phyloP scores from a whole-genome alignment of 2,888 invertebrate species.

The Branchinecta sandiegonensis region DNA sequence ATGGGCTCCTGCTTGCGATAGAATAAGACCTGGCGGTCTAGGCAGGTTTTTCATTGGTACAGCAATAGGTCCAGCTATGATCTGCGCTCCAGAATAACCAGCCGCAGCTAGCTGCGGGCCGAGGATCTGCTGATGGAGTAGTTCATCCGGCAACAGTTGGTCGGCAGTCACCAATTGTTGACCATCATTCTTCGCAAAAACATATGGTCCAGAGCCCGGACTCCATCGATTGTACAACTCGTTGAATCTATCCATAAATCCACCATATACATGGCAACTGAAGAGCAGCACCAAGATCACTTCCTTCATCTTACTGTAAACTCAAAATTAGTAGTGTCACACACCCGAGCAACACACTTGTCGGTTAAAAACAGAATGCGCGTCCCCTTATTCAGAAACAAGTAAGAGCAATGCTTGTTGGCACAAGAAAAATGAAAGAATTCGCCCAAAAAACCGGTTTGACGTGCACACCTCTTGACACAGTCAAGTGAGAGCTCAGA shows the following conservation, averaged over 20 bases:
- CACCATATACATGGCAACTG: not conserved
- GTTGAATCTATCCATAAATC: conserved; percentile 10
- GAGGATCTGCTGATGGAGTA: conserved; percentile 23
- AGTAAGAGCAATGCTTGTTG: too few relatives aligned
- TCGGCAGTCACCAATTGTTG: not conserved
- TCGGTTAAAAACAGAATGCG: too few relatives aligned
- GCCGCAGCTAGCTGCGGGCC: conserved; percentile 23
- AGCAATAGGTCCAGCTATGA: conserved; percentile 23
- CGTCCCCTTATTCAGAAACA: too few relatives aligned
- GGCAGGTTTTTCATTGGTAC: conserved; percentile 22
- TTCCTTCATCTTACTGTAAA: not conserved
- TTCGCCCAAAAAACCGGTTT: too few relatives aligned
- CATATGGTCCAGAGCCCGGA: not conserved
- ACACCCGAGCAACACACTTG: too few relatives aligned
- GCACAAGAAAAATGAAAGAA: too few relatives aligned
- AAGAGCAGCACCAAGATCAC: not conserved
- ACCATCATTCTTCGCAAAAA: not conserved
- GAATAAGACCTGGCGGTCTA: conserved; percentile 13
- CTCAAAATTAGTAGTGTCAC: not conserved
- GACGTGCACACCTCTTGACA: too few relatives aligned
- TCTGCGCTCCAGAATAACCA: conserved; percentile 23
- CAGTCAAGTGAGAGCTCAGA: too few relatives aligned
- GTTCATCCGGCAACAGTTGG: conserved; percentile 22
- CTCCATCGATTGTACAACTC: not conserved
- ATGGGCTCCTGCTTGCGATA: too few relatives aligned